A percentile compares a stretch with the other conserved stretches of the same genome.
These are phyloP conservation scores for Uropetala carovei DNA, from an alignment of 2,888 invertebrate species.

Conservation along the genomic window DNA sequence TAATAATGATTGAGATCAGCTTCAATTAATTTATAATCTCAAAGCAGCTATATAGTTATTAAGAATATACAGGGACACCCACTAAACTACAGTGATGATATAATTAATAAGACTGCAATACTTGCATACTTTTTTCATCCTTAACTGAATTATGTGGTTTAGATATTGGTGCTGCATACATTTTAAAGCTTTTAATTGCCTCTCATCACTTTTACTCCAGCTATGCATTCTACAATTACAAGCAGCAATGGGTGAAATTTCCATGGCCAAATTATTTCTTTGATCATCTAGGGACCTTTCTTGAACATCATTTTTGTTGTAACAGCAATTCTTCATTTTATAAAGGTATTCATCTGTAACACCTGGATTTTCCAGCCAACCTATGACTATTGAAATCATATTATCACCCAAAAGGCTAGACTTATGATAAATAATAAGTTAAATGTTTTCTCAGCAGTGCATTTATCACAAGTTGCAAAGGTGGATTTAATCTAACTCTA, in stretches of 20 bases:
- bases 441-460: no score
- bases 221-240: background rate
- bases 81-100: no score
- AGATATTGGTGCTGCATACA: background rate
- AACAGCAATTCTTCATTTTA: no score
- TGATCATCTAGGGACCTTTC: background rate
- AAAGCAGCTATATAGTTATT: no score
- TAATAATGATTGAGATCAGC: background rate
- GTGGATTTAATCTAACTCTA: no score
- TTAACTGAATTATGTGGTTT: background rate
- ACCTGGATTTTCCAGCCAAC: no score
- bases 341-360: no score
- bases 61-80: no score
- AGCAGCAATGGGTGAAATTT: background rate
- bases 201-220: background rate
- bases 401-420: no score
- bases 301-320: background rate
- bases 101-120: background rate
- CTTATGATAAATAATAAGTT: no score
- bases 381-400: no score
- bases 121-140: background rate
- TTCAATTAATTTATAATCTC: background rate
- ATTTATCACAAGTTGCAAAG: no score
- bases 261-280: background rate
- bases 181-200: background rate